Evolutionary conservation across 2,888 invertebrate genomes (phyloP).

Genomic region (Acleris literana): DNA sequence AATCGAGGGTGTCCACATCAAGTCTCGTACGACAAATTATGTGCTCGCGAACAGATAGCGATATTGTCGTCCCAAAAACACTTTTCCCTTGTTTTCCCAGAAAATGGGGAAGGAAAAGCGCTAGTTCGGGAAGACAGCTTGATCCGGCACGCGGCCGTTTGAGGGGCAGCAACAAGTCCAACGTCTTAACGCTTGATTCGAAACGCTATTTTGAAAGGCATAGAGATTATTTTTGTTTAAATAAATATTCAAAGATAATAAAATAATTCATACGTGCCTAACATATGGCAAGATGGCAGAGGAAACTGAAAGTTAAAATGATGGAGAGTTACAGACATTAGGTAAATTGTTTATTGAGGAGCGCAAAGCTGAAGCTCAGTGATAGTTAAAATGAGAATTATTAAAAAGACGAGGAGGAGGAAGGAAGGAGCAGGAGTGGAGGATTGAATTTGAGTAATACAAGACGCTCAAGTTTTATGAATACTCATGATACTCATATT

Average conservation of each 20-base stretch:
- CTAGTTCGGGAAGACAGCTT: constrained; percentile 76
- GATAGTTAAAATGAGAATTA: neutral
- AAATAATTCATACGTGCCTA: constrained; percentile 64
- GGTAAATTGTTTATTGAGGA: constrained; percentile 56
- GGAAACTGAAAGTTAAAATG: constrained; percentile 67
- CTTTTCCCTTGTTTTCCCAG: constrained; percentile 70
- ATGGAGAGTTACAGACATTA: constrained; percentile 64
- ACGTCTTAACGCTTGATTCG: constrained; percentile 54
- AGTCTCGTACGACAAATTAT: constrained; percentile 72
- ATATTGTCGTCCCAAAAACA: constrained; percentile 71
- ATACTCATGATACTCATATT: no score
- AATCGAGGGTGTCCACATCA: constrained; percentile 58
- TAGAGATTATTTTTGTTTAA: constrained; percentile 56
- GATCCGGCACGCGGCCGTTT: constrained; percentile 68
- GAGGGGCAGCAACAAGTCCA: constrained; percentile 76
- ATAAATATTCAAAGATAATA: constrained; percentile 45
- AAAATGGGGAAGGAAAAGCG: constrained; percentile 70
- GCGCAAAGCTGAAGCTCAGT: constrained; percentile 40
- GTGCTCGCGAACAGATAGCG: constrained; percentile 70
- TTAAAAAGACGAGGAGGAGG: no score
- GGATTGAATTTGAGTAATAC: no score
- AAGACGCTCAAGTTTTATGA: no score
- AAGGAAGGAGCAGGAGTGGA: no score
- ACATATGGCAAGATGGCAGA: constrained; percentile 52
- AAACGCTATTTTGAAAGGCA: constrained; percentile 53